Conservation (phyloP, 2,888 invertebrate genomes). For the Drosophila paucipuncta region DNA sequence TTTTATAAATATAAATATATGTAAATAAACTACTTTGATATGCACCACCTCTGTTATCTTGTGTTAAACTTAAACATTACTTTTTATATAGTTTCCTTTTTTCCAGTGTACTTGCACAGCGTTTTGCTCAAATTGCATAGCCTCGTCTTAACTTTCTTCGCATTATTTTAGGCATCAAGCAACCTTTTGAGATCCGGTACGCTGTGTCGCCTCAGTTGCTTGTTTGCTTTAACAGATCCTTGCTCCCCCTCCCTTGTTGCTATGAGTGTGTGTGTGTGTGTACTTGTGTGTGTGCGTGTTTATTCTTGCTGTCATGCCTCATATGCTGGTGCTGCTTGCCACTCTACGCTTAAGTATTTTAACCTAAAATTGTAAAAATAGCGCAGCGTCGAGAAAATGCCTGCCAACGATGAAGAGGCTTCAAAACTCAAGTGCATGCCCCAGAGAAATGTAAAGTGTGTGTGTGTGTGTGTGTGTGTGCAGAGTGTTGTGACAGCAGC, state of each 20-base stretch:
- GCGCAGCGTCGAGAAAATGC: constrained; percentile 61
- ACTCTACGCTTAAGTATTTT: constrained; percentile 71
- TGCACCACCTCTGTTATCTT: neutral
- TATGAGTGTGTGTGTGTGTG: constrained; percentile 20
- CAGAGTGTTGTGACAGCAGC: constrained; percentile 2
- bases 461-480: constrained; percentile 1
- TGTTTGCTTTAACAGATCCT: constrained; percentile 29
- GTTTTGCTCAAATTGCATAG: constrained; percentile 43
- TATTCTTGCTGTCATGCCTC: constrained; percentile 37
- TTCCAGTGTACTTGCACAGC: constrained; percentile 20
- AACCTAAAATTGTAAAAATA: constrained; percentile 79
- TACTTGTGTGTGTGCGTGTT: constrained; percentile 25
- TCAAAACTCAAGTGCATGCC: constrained; percentile 61
- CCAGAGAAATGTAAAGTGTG: constrained; percentile 43
- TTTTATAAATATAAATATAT: neutral
- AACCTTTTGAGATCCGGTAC: constrained; percentile 69
- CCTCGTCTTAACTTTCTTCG: constrained; percentile 43
- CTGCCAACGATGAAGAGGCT: constrained; percentile 35
- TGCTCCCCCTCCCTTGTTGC: neutral
- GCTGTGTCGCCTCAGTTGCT: constrained; percentile 57
- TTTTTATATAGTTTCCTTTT: neutral
- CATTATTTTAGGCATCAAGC: constrained; percentile 73
- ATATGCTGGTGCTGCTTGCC: constrained; percentile 24
- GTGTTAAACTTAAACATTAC: neutral
- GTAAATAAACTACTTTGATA: neutral